Base-by-base conservation (phyloP, 2,888 invertebrate species). In the Allygus modestus region DNA sequence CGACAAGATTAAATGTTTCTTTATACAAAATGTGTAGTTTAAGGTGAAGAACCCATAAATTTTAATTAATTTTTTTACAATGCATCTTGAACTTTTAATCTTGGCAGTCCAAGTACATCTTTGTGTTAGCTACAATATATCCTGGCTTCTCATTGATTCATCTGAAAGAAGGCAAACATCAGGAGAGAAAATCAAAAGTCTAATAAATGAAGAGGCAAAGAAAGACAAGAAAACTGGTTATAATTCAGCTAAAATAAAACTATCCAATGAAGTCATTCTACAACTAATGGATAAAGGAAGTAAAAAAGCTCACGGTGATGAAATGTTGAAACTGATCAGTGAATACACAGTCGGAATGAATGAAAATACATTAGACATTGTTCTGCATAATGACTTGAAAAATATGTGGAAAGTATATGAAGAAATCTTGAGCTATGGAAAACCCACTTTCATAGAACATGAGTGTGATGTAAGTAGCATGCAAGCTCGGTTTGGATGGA, bases 271-370 rank as follows among this genome's bases (percentile, higher is more conserved):
- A 77, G 77, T 77, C 23, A 77, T 77, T 5, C 0, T 77, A 51
- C 77, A 77, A 17, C 51, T 77, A 9, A 77, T 77, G 46, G 77
- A 28, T 11, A 77, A 77, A 46, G 77, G 77, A 4, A 51, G 46
- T 23, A 77, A 46, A 46, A 77, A 77, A 77, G 77, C 33, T 11
- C 77, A 77, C 20, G 77, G 77, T 28, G 77, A 77, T 46, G 77
- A 77, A 77, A 77, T 77, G 41, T 51, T 77, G 20, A 43, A 43
- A 43, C 77, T 77, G 23, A 46, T 77, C 43, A 77, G 77, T 28
- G 77, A 77, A 51, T 77, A 77, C 20, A 77, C 77, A 51, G 77
- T 77, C 20, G 77, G 77, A 51, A 77, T 77, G 77, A 77, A 77
- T 46, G 77, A 77, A 23, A 77, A 77, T 77, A 77, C 77, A 9